Conservation (phyloP, 1,140 invertebrate genomes). For the Eumaeus atala region DNA sequence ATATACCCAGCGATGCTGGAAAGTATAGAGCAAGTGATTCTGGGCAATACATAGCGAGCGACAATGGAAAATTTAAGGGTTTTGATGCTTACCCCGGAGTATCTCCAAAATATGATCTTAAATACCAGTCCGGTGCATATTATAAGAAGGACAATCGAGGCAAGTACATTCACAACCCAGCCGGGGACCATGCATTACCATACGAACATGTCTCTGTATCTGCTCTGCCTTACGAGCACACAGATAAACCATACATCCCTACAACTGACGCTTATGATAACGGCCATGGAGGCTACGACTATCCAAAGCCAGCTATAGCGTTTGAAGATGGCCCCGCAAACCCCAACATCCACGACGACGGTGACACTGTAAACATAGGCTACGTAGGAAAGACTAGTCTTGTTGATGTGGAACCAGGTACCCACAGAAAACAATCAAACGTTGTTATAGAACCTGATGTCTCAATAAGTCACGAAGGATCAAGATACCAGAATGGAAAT, state of each 20-base stretch:
- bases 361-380: slow-evolving; percentile 64
- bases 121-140: slow-evolving; percentile 17
- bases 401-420: slow-evolving; percentile 46
- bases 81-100: slow-evolving; percentile 19
- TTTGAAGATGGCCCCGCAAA: slow-evolving; percentile 26
- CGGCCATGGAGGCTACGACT: slow-evolving; percentile 27
- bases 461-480: slow-evolving; percentile 51
- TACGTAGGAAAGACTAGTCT: slow-evolving; percentile 69
- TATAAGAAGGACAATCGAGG: slow-evolving; percentile 43
- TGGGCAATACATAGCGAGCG: neutral
- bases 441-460: slow-evolving; percentile 44
- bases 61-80: slow-evolving; percentile 24
- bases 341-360: neutral
- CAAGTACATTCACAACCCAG: slow-evolving; percentile 56
- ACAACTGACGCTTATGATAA: slow-evolving; percentile 23
- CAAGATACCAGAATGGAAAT: slow-evolving; percentile 41
- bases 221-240: slow-evolving; percentile 43
- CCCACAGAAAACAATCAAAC: slow-evolving; percentile 39
- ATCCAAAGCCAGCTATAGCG: slow-evolving; percentile 30
- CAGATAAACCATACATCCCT: slow-evolving; percentile 37
- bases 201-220: slow-evolving; percentile 49
- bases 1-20: slow-evolving; percentile 14
- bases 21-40: slow-evolving; percentile 18
- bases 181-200: slow-evolving; percentile 57
- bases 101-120: slow-evolving; percentile 14